Evolutionary conservation across 1,140 invertebrate genomes (phyloP), one percentile per base, ranked within the genome.

Genomic region (Spodoptera litura): DNA sequence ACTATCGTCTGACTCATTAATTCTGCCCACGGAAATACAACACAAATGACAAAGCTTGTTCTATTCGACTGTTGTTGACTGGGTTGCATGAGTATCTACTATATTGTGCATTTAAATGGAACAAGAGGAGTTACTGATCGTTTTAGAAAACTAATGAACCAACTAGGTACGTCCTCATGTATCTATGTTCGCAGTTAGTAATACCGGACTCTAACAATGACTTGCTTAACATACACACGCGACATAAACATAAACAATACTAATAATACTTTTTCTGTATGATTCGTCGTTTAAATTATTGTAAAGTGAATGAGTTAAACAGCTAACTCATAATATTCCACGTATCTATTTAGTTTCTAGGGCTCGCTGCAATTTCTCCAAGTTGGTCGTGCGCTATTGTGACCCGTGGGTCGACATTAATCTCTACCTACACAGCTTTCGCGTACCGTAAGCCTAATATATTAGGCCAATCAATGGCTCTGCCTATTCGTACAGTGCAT

Each of bases 371-470:
- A 70, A 53, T 70, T 25, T 52, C 66, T 70, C 49, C 66, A n/a
- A 52, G 66, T 53, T 70, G 66, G 49, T 70, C 66, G 66, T 70
- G 44, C 66, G 49, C 66, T 70, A 70, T 70, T 70, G 44, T 70
- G 66, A 70, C 66, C 66, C 11, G 66, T 10, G 25, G 66, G 66
- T 70, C 66, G 66, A 53, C 66, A 70, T 70, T 70, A 70, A 70
- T 70, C 66, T 70, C 66, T 70, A 31, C 66, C 66, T 70, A 70
- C 66, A 70, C 66, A 25, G 66, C 66, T 70, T 70, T 70, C 66
- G 66, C 66, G 66, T 52, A 70, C 66, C 66, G 66, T 70, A 70
- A 53, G 8, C 66, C 44, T 52, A 70, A 70, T 70, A 70, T 31
- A 66, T 66, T 44, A 49, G 38, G n/a, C 62, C 15, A 66, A 66